Evolutionary conservation across 2,797 vertebrate species (phyloP), one percentile per base, ranked within the genome.

Genomic region (Poeciliopsis presidionis): DNA sequence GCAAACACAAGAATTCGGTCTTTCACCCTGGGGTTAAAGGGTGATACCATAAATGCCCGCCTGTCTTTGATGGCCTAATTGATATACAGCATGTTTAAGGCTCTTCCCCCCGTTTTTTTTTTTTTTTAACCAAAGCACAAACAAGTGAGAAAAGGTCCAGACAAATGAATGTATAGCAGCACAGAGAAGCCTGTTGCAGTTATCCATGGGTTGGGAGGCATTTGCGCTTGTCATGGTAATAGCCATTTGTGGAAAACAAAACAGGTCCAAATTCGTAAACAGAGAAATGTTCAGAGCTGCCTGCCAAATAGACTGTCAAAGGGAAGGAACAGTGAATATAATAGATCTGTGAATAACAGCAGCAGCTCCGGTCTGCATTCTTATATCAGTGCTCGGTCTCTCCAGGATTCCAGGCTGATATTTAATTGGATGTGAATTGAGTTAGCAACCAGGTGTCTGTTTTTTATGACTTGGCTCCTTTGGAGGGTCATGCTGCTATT

Each of bases 51-150:
- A 94, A 93, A 94, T 87, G 93, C 89, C 90, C 86, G 6, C 43
- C 46, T 30, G 72, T 59, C 90, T 95, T 95, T 96, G 91, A 96
- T 93, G 93, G 75, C 79, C 79, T 93, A 93, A 96, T 94, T 94
- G 94, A 95, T 95, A 90, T 95, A 94, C 90, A 94, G 74, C 91
- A 79, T 90, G 92, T 89, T 92, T 90, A 91, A 92, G 89, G 86
- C 90, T 78, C 86, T 78, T 74, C 81, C 3, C 89, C 84, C 91
- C 83, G 82, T 90, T 87, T 36, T 36, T 5, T 83, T 89, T 87
- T 25, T 53, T 53, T 91, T 87, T 28, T 5, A 12, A 85, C 49
- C 81, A 73, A 78, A 74, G 78, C 86, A 87, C 90, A 93, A 91
- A 92, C 91, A 91, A 91, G 86, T 75, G 77, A 81, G 80, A 85